These are phyloP conservation scores for human DNA, from an alignment of 2,113 vertebrate species.

Conservation along the genomic window DNA sequence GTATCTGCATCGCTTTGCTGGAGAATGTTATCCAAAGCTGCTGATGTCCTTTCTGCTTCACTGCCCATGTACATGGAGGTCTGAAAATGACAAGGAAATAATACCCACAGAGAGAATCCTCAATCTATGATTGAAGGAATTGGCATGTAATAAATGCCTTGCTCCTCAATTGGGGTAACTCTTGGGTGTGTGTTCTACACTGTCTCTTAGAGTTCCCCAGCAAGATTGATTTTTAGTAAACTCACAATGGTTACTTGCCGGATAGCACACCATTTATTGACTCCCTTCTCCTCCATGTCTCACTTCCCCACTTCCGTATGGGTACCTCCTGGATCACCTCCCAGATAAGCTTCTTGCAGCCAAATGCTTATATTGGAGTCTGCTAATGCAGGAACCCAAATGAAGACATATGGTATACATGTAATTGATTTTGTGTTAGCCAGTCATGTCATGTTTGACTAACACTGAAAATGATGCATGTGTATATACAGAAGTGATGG, in stretches of 20 bases:
- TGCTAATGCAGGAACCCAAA: not conserved
- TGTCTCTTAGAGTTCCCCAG: not conserved
- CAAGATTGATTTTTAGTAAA: not conserved
- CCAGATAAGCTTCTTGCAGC: not conserved
- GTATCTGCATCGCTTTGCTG: not conserved
- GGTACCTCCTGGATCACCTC: not conserved
- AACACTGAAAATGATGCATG: not conserved
- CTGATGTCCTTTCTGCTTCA: not conserved
- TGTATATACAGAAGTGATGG: not conserved
- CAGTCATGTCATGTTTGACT: not conserved
- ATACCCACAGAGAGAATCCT: not conserved
- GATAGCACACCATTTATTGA: not conserved
- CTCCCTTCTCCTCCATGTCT: not conserved
- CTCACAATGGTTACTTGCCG: too few relatives aligned
- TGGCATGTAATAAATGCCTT: too few relatives aligned
- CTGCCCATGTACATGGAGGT: not conserved
- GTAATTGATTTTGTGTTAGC: not conserved
- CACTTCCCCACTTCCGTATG: not conserved
- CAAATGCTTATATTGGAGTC: not conserved
- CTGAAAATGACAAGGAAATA: not conserved
- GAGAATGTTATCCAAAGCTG: not conserved
- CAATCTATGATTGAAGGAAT: not conserved
- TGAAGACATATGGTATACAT: not conserved
- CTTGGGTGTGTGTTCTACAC: not conserved
- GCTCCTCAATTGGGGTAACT: not conserved